Evolutionary conservation across 1,140 invertebrate species (phyloP), one percentile per base, ranked within the genome.

Genomic region (Limonius californicus): DNA sequence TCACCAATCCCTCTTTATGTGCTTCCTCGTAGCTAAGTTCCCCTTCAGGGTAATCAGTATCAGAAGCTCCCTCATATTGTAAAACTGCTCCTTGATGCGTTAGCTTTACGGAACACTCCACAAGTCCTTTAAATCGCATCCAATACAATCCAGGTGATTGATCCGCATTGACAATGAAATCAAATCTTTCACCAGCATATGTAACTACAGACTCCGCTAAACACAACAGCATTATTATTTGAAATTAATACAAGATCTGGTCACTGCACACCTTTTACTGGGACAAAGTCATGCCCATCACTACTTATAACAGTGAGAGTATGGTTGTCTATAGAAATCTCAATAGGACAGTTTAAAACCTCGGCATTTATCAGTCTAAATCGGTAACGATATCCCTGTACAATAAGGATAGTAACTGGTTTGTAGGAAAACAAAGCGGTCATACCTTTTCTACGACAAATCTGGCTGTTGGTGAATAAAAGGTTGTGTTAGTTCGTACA

Each of bases 351-450:
- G 71, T 95, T 94, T 1, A 94, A 79, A 69, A 94, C 90, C 70
- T 90, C 92, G 2, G 91, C 91, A 71, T 94, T 95, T 42, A 94
- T 89, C 12, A 94, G 76, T 12, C 93, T 80, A 69, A 95, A 92
- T 61, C 92, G 82, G 72, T 95, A 92, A 32, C 84, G 82, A 42
- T 82, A 81, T n/a, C 88, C 88, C 83, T 91, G 21, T 20, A 6
- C 7, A n/a, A 18, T n/a, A 8, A 8, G 16, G 7, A n/a, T 45
- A 45, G 15, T n/a, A n/a, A 15, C 15, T 47, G 16, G 19, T 15
- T 14, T 45, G 3, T 45, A 7, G 4, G 7, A 45, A 45, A 15
- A 8, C 3, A 54, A 18, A 6, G 18, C 18, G 3, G 14, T 20
- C 23, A 56, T 62, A 74, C 74, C 64, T 70, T 63, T 59, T 74